phyloP scores from a whole-genome alignment of 2,888 invertebrate species.

The Dinocampus coccinellae region DNA sequence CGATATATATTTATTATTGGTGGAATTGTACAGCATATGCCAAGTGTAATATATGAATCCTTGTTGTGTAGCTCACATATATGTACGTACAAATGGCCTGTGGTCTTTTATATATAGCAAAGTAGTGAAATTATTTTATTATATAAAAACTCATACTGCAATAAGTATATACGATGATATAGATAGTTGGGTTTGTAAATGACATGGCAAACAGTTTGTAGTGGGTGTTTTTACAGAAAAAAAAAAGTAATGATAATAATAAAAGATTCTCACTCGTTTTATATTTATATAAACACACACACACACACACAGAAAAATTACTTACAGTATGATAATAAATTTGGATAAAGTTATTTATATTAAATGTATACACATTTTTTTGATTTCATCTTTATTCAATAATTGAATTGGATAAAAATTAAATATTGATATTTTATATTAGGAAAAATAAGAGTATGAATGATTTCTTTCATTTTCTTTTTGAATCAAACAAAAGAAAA shows the following conservation, averaged over 20 bases:
- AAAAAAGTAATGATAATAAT: no score
- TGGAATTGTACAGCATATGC: background rate
- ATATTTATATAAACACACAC: no score
- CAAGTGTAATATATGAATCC: conserved; percentile 1
- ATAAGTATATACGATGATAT: background rate
- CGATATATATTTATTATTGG: background rate
- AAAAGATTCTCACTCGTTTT: conserved; percentile 47
- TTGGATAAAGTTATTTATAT: conserved; percentile 43
- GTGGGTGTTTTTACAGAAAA: conserved; percentile 49
- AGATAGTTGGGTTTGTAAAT: background rate
- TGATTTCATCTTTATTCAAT: no score
- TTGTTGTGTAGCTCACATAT: background rate
- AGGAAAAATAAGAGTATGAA: no score
- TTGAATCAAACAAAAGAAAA: background rate
- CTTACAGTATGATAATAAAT: conserved; percentile 44
- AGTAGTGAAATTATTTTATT: background rate
- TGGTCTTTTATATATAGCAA: background rate
- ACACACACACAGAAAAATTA: conserved; percentile 48
- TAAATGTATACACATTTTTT: background rate
- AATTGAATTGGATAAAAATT: no score
- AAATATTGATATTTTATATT: no score
- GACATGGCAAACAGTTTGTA: conserved; percentile 28
- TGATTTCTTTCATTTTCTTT: no score
- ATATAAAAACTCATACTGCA: background rate
- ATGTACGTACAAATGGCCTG: background rate